Base-by-base conservation (phyloP, 2,113 vertebrate genomes). In the Monopterus albus region DNA sequence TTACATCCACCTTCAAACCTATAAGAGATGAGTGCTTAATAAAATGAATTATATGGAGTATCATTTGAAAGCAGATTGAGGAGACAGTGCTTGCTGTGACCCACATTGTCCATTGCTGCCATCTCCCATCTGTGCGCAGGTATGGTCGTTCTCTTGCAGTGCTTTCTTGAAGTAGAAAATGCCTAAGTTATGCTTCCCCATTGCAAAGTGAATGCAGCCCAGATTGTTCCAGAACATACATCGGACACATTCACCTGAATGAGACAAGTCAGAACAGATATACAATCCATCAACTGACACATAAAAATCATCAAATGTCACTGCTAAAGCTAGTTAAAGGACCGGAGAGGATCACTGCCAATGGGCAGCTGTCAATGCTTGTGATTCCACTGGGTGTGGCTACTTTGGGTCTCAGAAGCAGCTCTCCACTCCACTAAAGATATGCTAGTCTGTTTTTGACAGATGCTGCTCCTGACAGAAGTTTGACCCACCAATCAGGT, bases 171-270 rank as follows among this genome's bases (percentile, higher is more conserved):
- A 99, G 90, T 99, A 99, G 93, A 99, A 98, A 84, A 98, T 95
- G 39, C 97, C 97, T 40, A 98, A 91, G 46, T 99, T 99, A 91
- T 99, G 97, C 84, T 99, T 99, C 79, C 96, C 97, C 97, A 99
- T 99, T 29, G 98, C 97, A 90, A 99, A 98, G 90, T 99, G 97
- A 82, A 99, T 98, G 85, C 98, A 99, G 49, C 98, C 98, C 83
- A 99, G 95, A 84, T 99, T 99, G 88, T 98, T 99, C 98, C 97
- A 99, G 90, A 99, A 99, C 98, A 99, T 99, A 79, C 97, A 99
- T 2, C 96, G 91, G 56, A 98, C 93, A 85, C 97, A 99, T 95
- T 99, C 98, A 87, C 98, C 98, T 99, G 71, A 2, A 47, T 2
- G 66, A 53, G 46, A 74, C 20, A 56, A 56, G 21, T 15, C 29